A percentile compares a stretch with the other conserved stretches of the same genome.
Conservation (phyloP, 2,888 invertebrate genomes). For the Tortricodes alternella region DNA sequence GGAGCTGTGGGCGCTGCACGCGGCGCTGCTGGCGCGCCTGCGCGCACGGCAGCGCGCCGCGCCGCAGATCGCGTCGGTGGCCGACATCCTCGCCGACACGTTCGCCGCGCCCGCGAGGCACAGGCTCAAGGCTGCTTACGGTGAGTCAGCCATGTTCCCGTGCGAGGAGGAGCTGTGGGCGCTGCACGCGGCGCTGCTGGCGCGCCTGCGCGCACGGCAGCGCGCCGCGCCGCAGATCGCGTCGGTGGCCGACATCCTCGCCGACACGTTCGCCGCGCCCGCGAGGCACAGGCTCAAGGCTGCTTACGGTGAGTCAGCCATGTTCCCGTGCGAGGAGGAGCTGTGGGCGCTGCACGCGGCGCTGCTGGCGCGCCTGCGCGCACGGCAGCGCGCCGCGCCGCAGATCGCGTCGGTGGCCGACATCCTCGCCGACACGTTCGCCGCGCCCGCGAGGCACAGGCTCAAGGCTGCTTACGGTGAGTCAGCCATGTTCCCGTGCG, state of each 20-base stretch:
- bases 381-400: constrained; percentile 86
- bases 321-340: constrained; percentile 83
- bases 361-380: constrained; percentile 84
- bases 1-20: constrained; percentile 94
- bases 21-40: constrained; percentile 84
- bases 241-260: constrained; percentile 92
- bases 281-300: constrained; percentile 84
- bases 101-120: constrained; percentile 63
- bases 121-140: constrained; percentile 91
- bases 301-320: constrained; percentile 86
- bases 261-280: constrained; percentile 75
- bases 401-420: constrained; percentile 92
- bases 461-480: constrained; percentile 92
- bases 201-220: constrained; percentile 89
- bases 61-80: constrained; percentile 89
- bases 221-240: constrained; percentile 86
- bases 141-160: constrained; percentile 49
- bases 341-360: constrained; percentile 93
- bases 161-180: constrained; percentile 90
- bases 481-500: constrained; percentile 35
- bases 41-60: constrained; percentile 87
- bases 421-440: constrained; percentile 85
- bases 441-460: constrained; percentile 57
- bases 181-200: constrained; percentile 87
- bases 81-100: constrained; percentile 89